These are phyloP conservation scores for Dunckerocampus dactyliophorus DNA, from an alignment of 2,113 vertebrate species.

Conservation along the genomic window DNA sequence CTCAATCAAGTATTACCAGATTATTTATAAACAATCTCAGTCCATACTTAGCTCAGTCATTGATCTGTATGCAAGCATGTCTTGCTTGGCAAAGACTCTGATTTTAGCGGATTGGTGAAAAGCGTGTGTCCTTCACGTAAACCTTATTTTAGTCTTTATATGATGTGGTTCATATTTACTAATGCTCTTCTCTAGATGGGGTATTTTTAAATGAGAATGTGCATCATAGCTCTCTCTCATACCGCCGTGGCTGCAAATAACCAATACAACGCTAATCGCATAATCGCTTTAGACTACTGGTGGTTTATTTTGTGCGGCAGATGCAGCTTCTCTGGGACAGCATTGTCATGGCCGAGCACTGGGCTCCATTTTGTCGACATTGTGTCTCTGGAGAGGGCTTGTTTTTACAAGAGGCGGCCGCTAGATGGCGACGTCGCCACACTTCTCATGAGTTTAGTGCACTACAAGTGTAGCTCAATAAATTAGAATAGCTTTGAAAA, in stretches of 20 bases:
- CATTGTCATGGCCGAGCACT: constrained; percentile 64
- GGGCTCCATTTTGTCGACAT: constrained; percentile 71
- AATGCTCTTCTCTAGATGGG: neutral
- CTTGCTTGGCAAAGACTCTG: neutral
- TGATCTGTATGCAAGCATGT: neutral
- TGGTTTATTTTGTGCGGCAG: constrained; percentile 4
- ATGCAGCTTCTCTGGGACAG: constrained; percentile 46
- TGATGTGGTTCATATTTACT: neutral
- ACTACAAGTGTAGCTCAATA: no score
- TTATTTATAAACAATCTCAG: neutral
- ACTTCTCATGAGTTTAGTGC: no score
- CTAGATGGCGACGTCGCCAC: constrained; percentile 45
- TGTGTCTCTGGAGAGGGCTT: neutral
- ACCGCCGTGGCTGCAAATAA: neutral
- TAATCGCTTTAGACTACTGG: neutral
- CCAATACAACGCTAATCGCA: no score
- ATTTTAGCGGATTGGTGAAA: no score
- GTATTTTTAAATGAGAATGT: neutral
- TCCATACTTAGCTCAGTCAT: neutral
- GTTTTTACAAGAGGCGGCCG: neutral
- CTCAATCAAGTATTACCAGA: neutral
- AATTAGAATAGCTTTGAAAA: no score
- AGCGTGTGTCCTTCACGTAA: neutral
- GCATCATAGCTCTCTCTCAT: neutral
- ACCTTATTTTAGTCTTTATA: neutral